Base-by-base conservation (phyloP, 1,140 invertebrate genomes). In the Pachypsylla venusta region DNA sequence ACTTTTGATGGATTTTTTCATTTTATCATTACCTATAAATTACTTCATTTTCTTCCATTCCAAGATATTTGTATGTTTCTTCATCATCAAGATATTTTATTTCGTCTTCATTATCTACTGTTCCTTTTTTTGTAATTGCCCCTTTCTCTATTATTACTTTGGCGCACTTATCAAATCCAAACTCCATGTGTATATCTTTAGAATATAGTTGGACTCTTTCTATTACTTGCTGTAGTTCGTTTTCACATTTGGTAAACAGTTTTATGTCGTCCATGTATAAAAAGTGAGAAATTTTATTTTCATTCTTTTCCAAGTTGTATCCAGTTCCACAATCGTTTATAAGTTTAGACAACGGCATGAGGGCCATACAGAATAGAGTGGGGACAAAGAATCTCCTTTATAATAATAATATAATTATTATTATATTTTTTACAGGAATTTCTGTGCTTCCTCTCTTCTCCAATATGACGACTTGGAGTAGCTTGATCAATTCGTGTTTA, bases 351-450 rank as follows among this genome's bases (percentile, higher is more conserved):
- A 58, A 42, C 7, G 57, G 57, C 14, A 58, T 22, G n/a, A 55
- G 26, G 19, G 54, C 5, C 54, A 55, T 55, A 53, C 62, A 62
- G 25, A 63, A 63, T 57, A 27, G 5, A 63, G 25, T 1, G 62
- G 39, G 40, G 40, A 58, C n/a, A 62, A 27, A 4, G 53, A 20
- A 30, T 62, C 61, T n/a, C 61, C 62, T 54, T 63, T n/a, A n/a
- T n/a, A n/a, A n/a, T n/a, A n/a, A n/a, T n/a, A n/a, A n/a, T n/a
- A n/a, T n/a, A n/a, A n/a, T n/a, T n/a, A n/a, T n/a, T n/a, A n/a
- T n/a, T n/a, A n/a, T n/a, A n/a, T n/a, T n/a, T n/a, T n/a, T n/a
- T n/a, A n/a, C n/a, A n/a, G n/a, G n/a, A n/a, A n/a, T n/a, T n/a
- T n/a, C n/a, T n/a, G n/a, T n/a, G n/a, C n/a, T n/a, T n/a, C n/a